phyloP scores from a whole-genome alignment of 2,113 vertebrate species.

The Gymnobelideus leadbeateri region DNA sequence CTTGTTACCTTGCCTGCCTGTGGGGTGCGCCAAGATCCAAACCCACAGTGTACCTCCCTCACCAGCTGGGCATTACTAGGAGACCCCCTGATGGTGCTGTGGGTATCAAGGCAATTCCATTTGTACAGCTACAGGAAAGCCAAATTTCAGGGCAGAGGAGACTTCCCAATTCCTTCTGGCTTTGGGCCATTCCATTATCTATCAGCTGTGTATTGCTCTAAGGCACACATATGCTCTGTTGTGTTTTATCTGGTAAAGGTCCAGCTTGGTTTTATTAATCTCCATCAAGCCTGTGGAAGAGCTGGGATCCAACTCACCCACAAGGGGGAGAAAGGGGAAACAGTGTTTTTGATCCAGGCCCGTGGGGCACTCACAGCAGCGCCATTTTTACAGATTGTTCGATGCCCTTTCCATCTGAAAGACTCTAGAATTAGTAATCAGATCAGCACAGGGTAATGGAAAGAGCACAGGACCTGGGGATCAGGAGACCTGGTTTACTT shows the following conservation, averaged over 20 bases:
- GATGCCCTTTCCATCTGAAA: neutral
- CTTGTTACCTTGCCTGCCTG: neutral
- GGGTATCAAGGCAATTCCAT: conserved; percentile 62
- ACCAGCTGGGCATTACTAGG: conserved; percentile 61
- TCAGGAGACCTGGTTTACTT: neutral
- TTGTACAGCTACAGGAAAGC: conserved; percentile 18
- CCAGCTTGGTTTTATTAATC: conserved; percentile 53
- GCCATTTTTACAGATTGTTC: neutral
- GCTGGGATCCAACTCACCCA: neutral
- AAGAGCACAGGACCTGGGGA: neutral
- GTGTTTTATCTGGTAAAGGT: conserved; percentile 65
- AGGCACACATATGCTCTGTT: conserved; percentile 62
- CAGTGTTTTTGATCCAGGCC: neutral
- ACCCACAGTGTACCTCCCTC: conserved; percentile 27
- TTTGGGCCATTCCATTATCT: conserved; percentile 75
- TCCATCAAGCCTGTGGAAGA: conserved; percentile 13
- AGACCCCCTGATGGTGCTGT: conserved; percentile 56
- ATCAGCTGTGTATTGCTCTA: conserved; percentile 70
- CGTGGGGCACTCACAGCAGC: neutral
- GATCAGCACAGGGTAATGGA: neutral
- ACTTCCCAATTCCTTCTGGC: conserved; percentile 71
- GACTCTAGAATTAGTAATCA: neutral
- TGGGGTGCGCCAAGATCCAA: neutral
- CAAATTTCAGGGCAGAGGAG: conserved; percentile 67
- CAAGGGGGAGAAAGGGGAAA: neutral